phyloP scores from a whole-genome alignment of 2,888 invertebrate genomes.

The Chrysolina haemoptera region DNA sequence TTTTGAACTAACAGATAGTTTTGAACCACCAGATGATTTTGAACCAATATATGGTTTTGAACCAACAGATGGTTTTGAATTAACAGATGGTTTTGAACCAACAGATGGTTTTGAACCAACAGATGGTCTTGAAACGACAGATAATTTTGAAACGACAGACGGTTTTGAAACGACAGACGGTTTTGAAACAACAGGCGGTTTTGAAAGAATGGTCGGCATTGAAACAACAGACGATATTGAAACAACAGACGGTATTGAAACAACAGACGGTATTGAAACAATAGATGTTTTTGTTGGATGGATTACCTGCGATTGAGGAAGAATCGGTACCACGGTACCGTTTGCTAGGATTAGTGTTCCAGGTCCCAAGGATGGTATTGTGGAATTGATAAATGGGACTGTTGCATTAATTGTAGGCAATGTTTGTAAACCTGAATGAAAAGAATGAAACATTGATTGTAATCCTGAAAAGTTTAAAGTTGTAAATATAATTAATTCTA shows the following conservation, averaged over 20 bases:
- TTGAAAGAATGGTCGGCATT: too few species aligned
- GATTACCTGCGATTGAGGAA: conserved; percentile 58
- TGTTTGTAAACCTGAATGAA: conserved; percentile 18
- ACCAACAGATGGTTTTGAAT: conserved; percentile 50
- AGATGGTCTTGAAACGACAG: too few species aligned
- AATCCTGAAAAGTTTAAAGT: too few species aligned
- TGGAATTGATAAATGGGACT: conserved; percentile 50
- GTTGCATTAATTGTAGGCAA: conserved; percentile 42
- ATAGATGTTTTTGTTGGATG: too few species aligned
- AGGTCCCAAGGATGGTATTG: conserved; percentile 61
- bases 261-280: conserved; percentile 49
- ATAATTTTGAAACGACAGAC: too few species aligned
- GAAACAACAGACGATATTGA: conserved; percentile 40
- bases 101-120: too few species aligned
- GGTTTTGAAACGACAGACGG: too few species aligned
- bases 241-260: conserved; percentile 36
- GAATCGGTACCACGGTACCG: conserved; percentile 65
- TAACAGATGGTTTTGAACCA: too few species aligned
- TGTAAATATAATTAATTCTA: too few species aligned
- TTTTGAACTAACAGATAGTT: conserved; percentile 49
- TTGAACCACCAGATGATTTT: conserved; percentile 40
- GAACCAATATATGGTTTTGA: conserved; percentile 38
- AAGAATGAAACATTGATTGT: conserved; percentile 49
- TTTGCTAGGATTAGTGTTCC: conserved; percentile 68
- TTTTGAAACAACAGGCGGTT: conserved; percentile 49